phyloP scores from a whole-genome alignment of 1,140 invertebrate species.

The Teleogryllus occipitalis region DNA sequence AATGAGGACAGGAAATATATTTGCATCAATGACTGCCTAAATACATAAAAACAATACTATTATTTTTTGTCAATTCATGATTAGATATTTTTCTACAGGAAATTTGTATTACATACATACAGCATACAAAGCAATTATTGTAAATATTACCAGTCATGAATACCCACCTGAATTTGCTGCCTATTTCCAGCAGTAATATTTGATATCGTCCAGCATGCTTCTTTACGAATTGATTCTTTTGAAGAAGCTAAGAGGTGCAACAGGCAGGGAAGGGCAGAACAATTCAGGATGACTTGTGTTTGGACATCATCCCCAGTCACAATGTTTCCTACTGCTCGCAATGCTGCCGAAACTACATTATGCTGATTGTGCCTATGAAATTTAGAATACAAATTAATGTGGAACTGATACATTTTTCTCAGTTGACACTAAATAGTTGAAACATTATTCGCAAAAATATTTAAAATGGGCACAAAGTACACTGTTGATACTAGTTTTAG shows the following conservation, averaged over 20 bases:
- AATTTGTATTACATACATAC: too few species aligned
- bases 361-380: constrained; percentile 70
- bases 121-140: too few species aligned
- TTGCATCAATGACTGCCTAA: constrained; percentile 89
- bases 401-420: not conserved
- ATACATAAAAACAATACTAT: constrained; percentile 26
- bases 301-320: constrained; percentile 96
- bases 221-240: constrained; percentile 86
- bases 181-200: constrained; percentile 97
- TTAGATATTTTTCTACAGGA: too few species aligned
- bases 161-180: constrained; percentile 73
- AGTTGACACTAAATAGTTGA: too few species aligned
- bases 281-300: constrained; percentile 91
- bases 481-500: too few species aligned
- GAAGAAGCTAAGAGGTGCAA: constrained; percentile 66
- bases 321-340: constrained; percentile 94
- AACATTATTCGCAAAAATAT: too few species aligned
- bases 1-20: constrained; percentile 88
- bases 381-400: not conserved
- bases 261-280: constrained; percentile 78
- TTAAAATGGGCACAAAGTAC: too few species aligned
- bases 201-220: constrained; percentile 97
- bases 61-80: too few species aligned
- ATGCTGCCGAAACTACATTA: constrained; percentile 88
- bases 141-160: not conserved